Evolutionary conservation across 1,140 invertebrate species (phyloP).

Genomic region (Hyles vespertilio): DNA sequence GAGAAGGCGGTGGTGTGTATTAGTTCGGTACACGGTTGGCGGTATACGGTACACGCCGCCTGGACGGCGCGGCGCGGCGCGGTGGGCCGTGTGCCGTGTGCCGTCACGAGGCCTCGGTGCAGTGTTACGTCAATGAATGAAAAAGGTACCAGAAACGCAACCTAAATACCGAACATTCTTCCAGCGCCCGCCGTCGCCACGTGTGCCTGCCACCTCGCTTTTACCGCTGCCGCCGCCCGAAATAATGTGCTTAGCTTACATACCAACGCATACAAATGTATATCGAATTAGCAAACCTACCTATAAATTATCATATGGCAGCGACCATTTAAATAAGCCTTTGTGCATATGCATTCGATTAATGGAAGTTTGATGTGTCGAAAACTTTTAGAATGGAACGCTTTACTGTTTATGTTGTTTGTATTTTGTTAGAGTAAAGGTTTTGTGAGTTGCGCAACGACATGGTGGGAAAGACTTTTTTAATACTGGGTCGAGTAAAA

Average conservation of each 20-base stretch:
- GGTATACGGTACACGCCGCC: neutral
- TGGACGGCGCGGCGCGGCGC: constrained; percentile 22
- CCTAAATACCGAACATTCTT: constrained; percentile 72
- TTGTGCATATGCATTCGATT: constrained; percentile 6
- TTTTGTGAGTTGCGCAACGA: too few species aligned
- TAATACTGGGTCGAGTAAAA: too few species aligned
- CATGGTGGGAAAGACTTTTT: too few species aligned
- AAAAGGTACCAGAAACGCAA: constrained; percentile 69
- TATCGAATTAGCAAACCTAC: constrained; percentile 43
- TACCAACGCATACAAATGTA: constrained; percentile 42
- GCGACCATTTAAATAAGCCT: constrained; percentile 20
- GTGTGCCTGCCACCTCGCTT: constrained; percentile 49
- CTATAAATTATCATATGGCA: constrained; percentile 27
- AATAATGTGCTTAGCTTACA: constrained; percentile 52
- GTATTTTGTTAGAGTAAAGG: too few species aligned
- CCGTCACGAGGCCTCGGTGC: constrained; percentile 41
- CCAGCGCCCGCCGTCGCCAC: constrained; percentile 56
- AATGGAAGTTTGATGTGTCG: constrained; percentile 11
- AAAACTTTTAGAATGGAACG: neutral
- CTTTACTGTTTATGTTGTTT: too few species aligned
- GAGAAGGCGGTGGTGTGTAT: too few species aligned
- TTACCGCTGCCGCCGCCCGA: constrained; percentile 57
- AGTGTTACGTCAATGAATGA: constrained; percentile 70
- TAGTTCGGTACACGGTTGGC: too few species aligned
- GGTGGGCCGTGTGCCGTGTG: neutral